Conservation (phyloP, 2,888 invertebrate genomes). For the Chaetogeoica ovagalla region DNA sequence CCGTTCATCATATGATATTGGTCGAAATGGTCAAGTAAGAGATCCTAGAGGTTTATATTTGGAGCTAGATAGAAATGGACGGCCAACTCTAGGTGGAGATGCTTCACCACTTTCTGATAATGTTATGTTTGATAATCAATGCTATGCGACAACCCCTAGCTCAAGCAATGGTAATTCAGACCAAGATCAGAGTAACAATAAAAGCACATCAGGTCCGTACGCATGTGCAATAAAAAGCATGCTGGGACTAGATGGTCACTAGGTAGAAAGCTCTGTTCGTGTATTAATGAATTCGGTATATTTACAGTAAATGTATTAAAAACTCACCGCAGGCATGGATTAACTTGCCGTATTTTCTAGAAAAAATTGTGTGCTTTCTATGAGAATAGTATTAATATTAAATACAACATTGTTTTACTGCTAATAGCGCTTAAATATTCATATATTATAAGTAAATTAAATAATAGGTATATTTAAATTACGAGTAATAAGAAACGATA, state of each 20-base stretch:
- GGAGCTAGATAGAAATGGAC: slow-evolving; percentile 73
- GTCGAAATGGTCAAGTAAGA: slow-evolving; percentile 66
- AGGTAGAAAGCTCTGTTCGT: slow-evolving; percentile 12
- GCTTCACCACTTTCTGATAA: slow-evolving; percentile 88
- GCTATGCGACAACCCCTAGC: slow-evolving; percentile 92
- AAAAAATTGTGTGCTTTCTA: slow-evolving; percentile 3
- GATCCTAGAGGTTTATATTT: slow-evolving; percentile 69
- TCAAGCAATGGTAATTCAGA: slow-evolving; percentile 91
- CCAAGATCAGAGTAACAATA: slow-evolving; percentile 69
- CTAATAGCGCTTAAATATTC: slow-evolving; percentile 13
- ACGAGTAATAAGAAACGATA: slow-evolving; percentile 23
- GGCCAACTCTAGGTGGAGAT: slow-evolving; percentile 63
- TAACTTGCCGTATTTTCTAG: neutral
- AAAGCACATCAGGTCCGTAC: slow-evolving; percentile 43
- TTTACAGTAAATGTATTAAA: neutral
- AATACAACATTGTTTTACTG: neutral
- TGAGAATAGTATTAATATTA: slow-evolving; percentile 6
- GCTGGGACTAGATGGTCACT: slow-evolving; percentile 28
- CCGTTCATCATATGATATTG: slow-evolving; percentile 74
- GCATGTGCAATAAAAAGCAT: slow-evolving; percentile 46
- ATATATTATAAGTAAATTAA: neutral
- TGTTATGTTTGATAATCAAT: slow-evolving; percentile 92
- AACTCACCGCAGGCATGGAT: neutral
- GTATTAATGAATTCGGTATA: neutral
- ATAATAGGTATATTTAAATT: neutral